Base-by-base conservation (phyloP, 92 coral and sea anemone species). In the Ricordea florida region DNA sequence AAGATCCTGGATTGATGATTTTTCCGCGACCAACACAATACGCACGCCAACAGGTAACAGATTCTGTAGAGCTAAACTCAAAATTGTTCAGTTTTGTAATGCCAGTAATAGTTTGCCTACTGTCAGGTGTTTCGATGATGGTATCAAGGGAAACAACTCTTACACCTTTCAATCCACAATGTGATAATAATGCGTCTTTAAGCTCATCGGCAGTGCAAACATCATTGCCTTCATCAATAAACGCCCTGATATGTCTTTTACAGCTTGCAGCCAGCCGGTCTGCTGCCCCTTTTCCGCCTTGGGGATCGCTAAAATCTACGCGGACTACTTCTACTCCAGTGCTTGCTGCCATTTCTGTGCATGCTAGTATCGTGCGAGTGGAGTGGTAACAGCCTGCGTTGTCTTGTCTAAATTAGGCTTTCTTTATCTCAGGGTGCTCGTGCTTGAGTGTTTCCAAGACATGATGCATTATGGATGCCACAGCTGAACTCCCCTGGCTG, bases 31-130 rank as follows among this genome's bases (percentile, higher is more conserved):
- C 84, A 1, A 78, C 68, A 42, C 36, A 20, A 67, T 78, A 78
- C 33, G 75, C 58, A 41, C 81, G 63, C 81, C 81, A 74, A 32
- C 72, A 74, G 61, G 81, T 32, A 30, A 74, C 34, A 18, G 62
- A 24, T 8, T n/a, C 69, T 40, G 36, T 61, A 10, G 76, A 26
- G 34, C 27, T 78, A 26, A 76, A 76, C 75, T 76, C 83, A 41
- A 79, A 79, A 47, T 68, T 68, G 52, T 79, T 79, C 22, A 79
- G 71, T 42, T 69, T 79, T 2, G 58, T 68, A 27, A 79, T 69
- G 5, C 78, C 78, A 27, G 71, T 23, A 15, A 57, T 43, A 6
- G 56, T 67, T 18, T 57, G 79, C 22, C 44, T 6, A 0, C 8
- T 30, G 26, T 48, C 64, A 10, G 16, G 56, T 3, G 73, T 46